Evolutionary conservation across 2,113 vertebrate species (phyloP).

Genomic region (Pachyramphus minor): DNA sequence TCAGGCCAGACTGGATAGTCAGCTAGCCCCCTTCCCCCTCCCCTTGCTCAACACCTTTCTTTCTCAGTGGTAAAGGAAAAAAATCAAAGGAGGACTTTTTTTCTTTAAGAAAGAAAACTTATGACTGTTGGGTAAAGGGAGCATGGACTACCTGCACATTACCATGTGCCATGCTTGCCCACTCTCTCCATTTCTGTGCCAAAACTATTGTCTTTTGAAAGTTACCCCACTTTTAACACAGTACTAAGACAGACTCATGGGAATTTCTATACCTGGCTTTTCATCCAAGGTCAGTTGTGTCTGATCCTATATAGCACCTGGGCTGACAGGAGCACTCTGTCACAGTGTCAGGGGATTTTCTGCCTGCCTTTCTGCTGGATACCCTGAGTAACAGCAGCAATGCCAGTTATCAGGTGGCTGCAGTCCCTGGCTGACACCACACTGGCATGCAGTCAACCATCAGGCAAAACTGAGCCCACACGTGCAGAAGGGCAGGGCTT

Average conservation of each 20-base stretch:
- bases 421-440: background rate
- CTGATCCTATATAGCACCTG: background rate
- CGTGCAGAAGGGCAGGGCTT: background rate
- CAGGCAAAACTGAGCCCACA: background rate
- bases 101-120: too few relatives aligned
- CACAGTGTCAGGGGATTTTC: background rate
- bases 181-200: background rate
- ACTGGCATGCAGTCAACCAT: background rate
- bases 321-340: background rate
- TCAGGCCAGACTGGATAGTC: too few relatives aligned
- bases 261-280: background rate
- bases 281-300: background rate
- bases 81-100: too few relatives aligned
- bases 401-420: background rate
- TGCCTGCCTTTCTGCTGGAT: background rate
- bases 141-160: background rate
- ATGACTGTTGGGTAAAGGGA: too few relatives aligned
- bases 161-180: rapidly evolving
- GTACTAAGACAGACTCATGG: background rate
- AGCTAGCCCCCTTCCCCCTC: too few relatives aligned
- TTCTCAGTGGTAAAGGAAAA: too few relatives aligned
- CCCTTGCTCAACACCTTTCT: too few relatives aligned
- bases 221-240: background rate
- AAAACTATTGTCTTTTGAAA: background rate
- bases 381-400: background rate